phyloP scores from a whole-genome alignment of 2,113 vertebrate genomes.

The Eptatretus burgeri region DNA sequence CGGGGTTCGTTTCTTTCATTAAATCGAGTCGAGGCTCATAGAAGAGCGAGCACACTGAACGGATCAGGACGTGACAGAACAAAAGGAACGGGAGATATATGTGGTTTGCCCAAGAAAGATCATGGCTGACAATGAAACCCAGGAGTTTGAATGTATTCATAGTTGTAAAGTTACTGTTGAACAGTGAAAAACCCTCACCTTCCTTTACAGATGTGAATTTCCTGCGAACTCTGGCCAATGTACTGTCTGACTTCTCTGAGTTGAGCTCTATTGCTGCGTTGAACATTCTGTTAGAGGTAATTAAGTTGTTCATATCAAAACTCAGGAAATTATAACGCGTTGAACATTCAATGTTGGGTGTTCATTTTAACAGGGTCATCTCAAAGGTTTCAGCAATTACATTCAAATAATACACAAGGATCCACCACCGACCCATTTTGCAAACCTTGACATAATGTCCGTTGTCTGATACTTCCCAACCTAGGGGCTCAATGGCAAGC shows the following conservation, averaged over 20 bases:
- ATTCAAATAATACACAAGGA: not conserved
- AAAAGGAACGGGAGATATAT: too few species aligned
- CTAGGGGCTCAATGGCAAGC: conserved; percentile 92
- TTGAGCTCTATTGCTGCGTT: conserved; percentile 73
- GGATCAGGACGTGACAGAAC: too few species aligned
- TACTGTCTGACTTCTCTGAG: conserved; percentile 82
- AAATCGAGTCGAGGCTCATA: too few species aligned
- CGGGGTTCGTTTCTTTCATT: too few species aligned
- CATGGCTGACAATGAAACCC: too few species aligned
- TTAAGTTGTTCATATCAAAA: conserved; percentile 5
- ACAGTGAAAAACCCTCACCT: not conserved
- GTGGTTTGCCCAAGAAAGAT: too few species aligned
- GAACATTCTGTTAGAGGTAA: conserved; percentile 77
- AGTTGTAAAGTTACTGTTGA: too few species aligned
- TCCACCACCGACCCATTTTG: not conserved
- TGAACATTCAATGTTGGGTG: too few species aligned
- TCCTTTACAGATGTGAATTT: conserved; percentile 54
- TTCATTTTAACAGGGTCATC: not conserved
- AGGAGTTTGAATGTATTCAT: too few species aligned
- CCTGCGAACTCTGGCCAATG: conserved; percentile 48
- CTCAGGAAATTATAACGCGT: not conserved
- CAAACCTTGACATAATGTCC: not conserved
- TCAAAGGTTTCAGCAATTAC: not conserved
- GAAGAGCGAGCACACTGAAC: too few species aligned
- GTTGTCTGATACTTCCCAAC: not conserved